Conservation (phyloP, 64 coral and sea anemone genomes). For the Pachyseris speciosa region DNA sequence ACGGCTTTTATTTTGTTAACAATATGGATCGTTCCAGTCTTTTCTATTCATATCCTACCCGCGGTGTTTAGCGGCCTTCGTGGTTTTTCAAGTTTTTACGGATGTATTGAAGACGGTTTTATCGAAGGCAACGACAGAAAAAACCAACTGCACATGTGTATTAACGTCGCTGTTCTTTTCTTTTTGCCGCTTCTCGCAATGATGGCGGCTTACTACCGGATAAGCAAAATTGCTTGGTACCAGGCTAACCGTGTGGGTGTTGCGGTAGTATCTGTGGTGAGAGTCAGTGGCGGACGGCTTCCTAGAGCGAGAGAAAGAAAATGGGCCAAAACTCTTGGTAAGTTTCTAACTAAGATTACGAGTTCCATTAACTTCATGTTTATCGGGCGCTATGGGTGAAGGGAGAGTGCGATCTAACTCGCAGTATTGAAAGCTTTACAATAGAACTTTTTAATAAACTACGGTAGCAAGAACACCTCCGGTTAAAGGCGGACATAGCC, state of each 20-base stretch:
- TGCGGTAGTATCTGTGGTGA: neutral
- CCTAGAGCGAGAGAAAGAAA: slow-evolving; percentile 63
- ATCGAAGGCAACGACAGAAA: neutral
- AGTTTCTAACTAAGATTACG: too few relatives aligned
- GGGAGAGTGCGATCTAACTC: too few relatives aligned
- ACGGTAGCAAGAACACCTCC: too few relatives aligned
- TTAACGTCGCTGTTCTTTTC: slow-evolving; percentile 41
- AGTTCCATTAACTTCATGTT: too few relatives aligned
- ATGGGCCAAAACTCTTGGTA: slow-evolving; percentile 91
- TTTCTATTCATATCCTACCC: slow-evolving; percentile 42
- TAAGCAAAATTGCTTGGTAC: slow-evolving; percentile 83
- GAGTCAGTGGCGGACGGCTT: neutral
- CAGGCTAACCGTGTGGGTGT: slow-evolving; percentile 66
- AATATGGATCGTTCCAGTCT: slow-evolving; percentile 61
- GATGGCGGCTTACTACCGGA: slow-evolving; percentile 55
- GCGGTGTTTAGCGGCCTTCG: slow-evolving; percentile 3
- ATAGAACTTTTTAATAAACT: too few relatives aligned
- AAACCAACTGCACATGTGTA: neutral
- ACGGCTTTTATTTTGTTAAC: slow-evolving; percentile 24
- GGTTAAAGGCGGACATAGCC: too few relatives aligned
- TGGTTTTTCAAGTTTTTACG: slow-evolving; percentile 21
- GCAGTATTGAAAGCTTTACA: too few relatives aligned
- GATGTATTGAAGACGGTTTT: neutral
- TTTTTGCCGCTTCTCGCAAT: slow-evolving; percentile 58
- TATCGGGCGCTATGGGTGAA: too few relatives aligned